phyloP scores from a whole-genome alignment of 2,888 invertebrate species.

The Dolomedes plantarius region DNA sequence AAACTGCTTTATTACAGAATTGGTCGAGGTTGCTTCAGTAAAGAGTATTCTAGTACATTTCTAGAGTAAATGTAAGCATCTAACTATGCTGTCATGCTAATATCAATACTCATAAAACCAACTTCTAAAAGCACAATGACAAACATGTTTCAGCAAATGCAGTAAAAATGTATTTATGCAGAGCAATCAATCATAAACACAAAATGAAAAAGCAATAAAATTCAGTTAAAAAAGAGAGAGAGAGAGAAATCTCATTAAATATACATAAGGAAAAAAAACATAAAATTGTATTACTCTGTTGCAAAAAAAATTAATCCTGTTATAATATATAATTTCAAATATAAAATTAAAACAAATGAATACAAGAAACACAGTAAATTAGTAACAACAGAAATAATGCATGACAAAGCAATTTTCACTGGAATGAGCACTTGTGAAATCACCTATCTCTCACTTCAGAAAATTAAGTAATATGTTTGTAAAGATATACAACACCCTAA shows the following conservation, averaged over 20 bases:
- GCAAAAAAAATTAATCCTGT: too few relatives aligned
- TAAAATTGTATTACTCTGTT: too few relatives aligned
- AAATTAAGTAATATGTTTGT: conserved; percentile 53
- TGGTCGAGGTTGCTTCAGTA: conserved; percentile 25
- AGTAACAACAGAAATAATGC: not conserved
- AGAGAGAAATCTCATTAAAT: too few relatives aligned
- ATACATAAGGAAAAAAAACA: too few relatives aligned
- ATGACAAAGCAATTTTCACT: conserved; percentile 29
- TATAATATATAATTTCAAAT: not conserved
- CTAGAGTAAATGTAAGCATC: conserved; percentile 54
- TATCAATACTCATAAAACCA: conserved; percentile 47
- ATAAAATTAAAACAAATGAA: not conserved
- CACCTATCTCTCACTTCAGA: conserved; percentile 33
- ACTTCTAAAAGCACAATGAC: conserved; percentile 59
- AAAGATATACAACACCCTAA: conserved; percentile 65
- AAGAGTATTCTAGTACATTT: conserved; percentile 34
- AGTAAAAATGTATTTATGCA: conserved; percentile 41
- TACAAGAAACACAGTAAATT: too few relatives aligned
- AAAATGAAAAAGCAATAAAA: not conserved
- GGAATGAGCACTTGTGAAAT: conserved; percentile 67
- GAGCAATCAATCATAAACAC: not conserved
- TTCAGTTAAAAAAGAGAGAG: too few relatives aligned
- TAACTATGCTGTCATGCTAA: conserved; percentile 44
- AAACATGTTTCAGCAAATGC: conserved; percentile 56
- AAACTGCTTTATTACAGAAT: not conserved